Percentiles rank a stretch among this genome's conserved stretches.
These are phyloP conservation scores for Eubucco bourcierii DNA, from an alignment of 2,113 vertebrate genomes.

Conservation along the genomic window DNA sequence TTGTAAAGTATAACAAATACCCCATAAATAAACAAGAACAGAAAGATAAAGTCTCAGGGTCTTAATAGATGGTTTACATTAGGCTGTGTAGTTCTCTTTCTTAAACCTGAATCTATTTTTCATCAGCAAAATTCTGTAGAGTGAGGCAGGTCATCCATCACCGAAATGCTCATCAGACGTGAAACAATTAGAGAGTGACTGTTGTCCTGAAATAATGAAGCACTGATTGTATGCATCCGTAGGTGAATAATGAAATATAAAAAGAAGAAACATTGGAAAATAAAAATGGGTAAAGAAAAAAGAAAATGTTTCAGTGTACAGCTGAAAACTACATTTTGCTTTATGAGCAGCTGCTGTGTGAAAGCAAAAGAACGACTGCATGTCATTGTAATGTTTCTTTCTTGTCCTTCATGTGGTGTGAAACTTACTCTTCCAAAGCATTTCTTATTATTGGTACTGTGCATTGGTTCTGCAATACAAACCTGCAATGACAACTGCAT, in stretches of 20 bases:
- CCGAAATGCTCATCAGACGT: neutral
- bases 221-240: neutral
- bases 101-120: neutral
- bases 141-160: conserved; percentile 45
- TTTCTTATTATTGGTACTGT: neutral
- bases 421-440: neutral
- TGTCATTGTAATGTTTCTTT: neutral
- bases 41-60: neutral
- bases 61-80: neutral
- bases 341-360: neutral
- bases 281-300: neutral
- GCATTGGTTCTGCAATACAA: neutral
- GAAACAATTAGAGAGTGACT: conserved; percentile 48
- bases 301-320: neutral
- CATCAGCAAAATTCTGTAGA: neutral
- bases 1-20: neutral
- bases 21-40: neutral
- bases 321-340: neutral
- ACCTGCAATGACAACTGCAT: neutral
- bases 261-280: neutral
- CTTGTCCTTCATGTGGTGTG: neutral
- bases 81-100: neutral
- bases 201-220: conserved; percentile 50
- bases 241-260: conserved; percentile 6
- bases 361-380: neutral